Evolutionary conservation across 2,797 vertebrate species (phyloP).

Genomic region (Ctenopoma kingsleyae): DNA sequence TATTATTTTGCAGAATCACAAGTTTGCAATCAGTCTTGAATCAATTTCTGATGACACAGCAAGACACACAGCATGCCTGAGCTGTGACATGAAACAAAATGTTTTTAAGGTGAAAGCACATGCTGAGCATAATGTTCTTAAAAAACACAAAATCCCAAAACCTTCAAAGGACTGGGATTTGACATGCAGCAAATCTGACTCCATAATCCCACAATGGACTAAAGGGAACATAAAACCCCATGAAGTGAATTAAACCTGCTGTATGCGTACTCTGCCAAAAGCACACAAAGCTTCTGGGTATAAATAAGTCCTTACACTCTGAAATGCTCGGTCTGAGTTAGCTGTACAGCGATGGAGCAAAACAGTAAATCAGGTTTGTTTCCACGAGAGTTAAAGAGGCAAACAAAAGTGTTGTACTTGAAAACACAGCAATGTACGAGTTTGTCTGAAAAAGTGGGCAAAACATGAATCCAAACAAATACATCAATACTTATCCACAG

Average conservation of each 20-base stretch:
- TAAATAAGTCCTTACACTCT: constrained; percentile 31
- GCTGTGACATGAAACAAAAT: constrained; percentile 29
- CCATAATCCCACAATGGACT: constrained; percentile 61
- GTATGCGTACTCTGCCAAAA: constrained; percentile 36
- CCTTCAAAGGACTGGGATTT: constrained; percentile 53
- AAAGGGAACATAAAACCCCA: constrained; percentile 39
- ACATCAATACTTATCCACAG: not conserved
- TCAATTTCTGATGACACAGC: constrained; percentile 41
- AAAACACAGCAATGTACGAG: too few relatives aligned
- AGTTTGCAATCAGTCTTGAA: constrained; percentile 21
- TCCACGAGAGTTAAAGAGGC: constrained; percentile 2
- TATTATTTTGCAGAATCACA: not conserved
- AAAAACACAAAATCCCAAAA: constrained; percentile 45
- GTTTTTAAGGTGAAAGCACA: constrained; percentile 38
- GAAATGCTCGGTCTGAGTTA: constrained; percentile 22
- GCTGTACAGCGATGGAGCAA: constrained; percentile 11
- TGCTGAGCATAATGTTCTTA: constrained; percentile 30
- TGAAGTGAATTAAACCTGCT: constrained; percentile 61
- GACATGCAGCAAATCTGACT: constrained; percentile 61
- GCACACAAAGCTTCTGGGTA: constrained; percentile 32
- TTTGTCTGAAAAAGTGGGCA: not conserved
- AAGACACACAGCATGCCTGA: constrained; percentile 14
- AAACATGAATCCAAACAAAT: constrained; percentile 1
- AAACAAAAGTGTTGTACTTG: not conserved
- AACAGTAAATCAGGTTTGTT: constrained; percentile 9